Conservation (phyloP, 64 coral and sea anemone genomes). For the Porites lutea region DNA sequence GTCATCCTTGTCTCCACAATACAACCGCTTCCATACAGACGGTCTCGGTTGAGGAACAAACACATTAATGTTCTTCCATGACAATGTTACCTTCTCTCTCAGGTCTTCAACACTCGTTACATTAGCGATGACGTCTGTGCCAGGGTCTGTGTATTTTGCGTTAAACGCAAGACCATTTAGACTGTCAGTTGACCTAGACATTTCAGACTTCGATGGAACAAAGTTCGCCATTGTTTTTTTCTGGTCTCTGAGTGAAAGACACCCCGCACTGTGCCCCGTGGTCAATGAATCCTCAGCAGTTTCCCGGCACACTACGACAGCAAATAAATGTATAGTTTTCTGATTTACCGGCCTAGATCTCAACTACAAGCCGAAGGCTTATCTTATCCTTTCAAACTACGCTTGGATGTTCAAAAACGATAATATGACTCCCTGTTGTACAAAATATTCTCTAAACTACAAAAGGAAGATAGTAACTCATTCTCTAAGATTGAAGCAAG, state of each 20-base stretch:
- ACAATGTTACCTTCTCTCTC: constrained; percentile 53
- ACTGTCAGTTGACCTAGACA: background rate
- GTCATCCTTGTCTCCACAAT: constrained; percentile 5
- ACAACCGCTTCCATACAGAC: constrained; percentile 59
- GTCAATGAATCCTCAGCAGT: background rate
- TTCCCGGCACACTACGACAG: background rate
- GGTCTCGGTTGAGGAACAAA: constrained; percentile 45
- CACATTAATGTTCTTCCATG: constrained; percentile 75
- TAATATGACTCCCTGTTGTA: too few relatives aligned
- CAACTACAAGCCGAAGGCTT: too few relatives aligned
- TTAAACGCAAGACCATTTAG: constrained; percentile 5
- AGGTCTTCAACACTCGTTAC: constrained; percentile 33
- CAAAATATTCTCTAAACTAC: too few relatives aligned
- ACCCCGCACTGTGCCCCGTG: background rate
- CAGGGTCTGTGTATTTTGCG: constrained; percentile 8
- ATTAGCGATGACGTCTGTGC: constrained; percentile 31
- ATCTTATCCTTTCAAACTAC: too few relatives aligned
- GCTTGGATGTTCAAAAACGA: too few relatives aligned
- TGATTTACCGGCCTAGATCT: too few relatives aligned
- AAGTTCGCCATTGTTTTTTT: constrained; percentile 14
- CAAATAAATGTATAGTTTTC: background rate
- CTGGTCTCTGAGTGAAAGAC: constrained; percentile 12
- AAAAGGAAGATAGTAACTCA: too few relatives aligned
- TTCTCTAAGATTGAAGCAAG: too few relatives aligned
- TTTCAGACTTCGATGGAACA: background rate